Percentiles rank a stretch among this genome's conserved stretches.
phyloP scores from a whole-genome alignment of 92 coral and sea anemone species.

The Palythoa grandis region DNA sequence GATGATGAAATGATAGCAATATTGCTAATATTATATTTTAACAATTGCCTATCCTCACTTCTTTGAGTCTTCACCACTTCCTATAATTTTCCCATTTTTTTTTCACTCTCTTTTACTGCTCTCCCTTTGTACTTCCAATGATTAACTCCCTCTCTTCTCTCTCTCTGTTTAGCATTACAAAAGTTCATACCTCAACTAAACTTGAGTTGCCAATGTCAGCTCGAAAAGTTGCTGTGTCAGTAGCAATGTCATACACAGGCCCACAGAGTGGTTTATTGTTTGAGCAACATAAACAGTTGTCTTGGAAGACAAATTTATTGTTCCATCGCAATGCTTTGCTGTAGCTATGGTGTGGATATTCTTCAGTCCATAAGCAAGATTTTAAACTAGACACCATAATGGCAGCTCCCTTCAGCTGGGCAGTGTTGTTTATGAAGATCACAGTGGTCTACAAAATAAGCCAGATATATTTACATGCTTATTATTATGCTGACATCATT shows the following conservation, averaged over 20 bases:
- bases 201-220: neutral
- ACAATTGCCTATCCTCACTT: too few species aligned
- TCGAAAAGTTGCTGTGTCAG: conserved; percentile 65
- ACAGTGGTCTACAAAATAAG: conserved; percentile 69
- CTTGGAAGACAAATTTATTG: conserved; percentile 64
- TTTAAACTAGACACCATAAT: conserved; percentile 71
- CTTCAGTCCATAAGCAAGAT: conserved; percentile 86
- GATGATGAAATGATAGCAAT: too few species aligned
- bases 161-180: neutral
- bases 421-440: conserved; percentile 79
- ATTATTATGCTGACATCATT: neutral
- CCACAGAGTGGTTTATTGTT: conserved; percentile 49
- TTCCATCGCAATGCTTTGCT: conserved; percentile 83
- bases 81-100: too few species aligned
- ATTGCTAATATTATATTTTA: too few species aligned
- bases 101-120: too few species aligned
- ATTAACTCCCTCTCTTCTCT: too few species aligned
- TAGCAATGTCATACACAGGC: conserved; percentile 78
- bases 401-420: conserved; percentile 90
- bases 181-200: conserved; percentile 18
- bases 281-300: conserved; percentile 64
- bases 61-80: too few species aligned
- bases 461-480: neutral
- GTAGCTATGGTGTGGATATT: conserved; percentile 65
- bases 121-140: too few species aligned